Evolutionary conservation across 2,888 invertebrate species (phyloP).

Genomic region (Pristionchus arcanus): DNA sequence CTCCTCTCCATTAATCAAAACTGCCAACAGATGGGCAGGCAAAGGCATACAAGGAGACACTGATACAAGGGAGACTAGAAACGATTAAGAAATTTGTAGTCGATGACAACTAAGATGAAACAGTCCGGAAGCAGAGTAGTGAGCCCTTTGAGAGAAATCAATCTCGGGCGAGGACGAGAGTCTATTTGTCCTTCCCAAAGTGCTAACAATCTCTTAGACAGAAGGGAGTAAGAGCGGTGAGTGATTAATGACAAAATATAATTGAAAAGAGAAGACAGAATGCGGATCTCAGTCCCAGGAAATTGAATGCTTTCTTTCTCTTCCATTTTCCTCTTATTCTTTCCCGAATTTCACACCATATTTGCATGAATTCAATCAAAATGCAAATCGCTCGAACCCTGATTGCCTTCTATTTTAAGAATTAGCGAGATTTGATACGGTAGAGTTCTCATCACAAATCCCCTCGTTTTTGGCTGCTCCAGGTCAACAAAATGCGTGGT

Average conservation of each 20-base stretch:
- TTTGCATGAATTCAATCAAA: not conserved
- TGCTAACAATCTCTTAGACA: conserved; percentile 44
- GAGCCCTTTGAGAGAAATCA: conserved; percentile 29
- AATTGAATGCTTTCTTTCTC: not conserved
- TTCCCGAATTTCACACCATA: not conserved
- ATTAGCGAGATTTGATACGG: not conserved
- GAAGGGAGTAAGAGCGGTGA: not conserved
- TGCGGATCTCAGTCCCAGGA: conserved; percentile 1
- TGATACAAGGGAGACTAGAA: not conserved
- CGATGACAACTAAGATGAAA: not conserved
- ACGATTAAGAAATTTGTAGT: not conserved
- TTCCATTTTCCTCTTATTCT: not conserved
- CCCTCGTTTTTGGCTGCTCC: not conserved
- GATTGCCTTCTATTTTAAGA: no score
- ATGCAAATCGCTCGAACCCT: no score
- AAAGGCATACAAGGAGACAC: conserved; percentile 26
- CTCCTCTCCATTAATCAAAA: conserved; percentile 14
- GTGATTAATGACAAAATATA: not conserved
- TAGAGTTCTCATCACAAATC: not conserved
- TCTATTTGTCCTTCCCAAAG: conserved; percentile 47
- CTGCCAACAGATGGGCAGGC: conserved; percentile 42
- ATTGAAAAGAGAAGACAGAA: not conserved
- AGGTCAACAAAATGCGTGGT: conserved; percentile 16
- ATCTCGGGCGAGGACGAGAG: not conserved
- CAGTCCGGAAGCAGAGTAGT: not conserved